A percentile compares a stretch with the other conserved stretches of the same genome.
Evolutionary conservation across 2,888 invertebrate genomes (phyloP).

Genomic region (Nematopogon swammerdamellus): DNA sequence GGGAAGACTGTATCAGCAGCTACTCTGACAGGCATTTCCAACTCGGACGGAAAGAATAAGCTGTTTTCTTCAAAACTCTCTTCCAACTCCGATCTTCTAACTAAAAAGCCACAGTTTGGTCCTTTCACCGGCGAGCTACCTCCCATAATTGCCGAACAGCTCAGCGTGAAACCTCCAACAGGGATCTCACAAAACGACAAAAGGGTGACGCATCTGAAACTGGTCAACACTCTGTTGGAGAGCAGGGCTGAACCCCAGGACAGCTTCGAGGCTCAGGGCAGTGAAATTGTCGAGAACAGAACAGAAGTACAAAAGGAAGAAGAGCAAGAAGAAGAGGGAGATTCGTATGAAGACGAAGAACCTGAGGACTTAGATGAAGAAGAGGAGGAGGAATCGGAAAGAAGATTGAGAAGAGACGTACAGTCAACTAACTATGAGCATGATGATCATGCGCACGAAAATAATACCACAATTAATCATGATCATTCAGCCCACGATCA

Average conservation of each 20-base stretch:
- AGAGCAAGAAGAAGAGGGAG: constrained; percentile 15
- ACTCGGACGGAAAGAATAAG: constrained; percentile 24
- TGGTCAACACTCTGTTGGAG: constrained; percentile 28
- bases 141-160: constrained; percentile 20
- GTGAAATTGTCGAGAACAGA: constrained; percentile 19
- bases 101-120: constrained; percentile 70
- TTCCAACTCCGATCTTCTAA: constrained; percentile 52
- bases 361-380: constrained; percentile 6
- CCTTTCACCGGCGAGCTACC: constrained; percentile 74
- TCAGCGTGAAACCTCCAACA: constrained; percentile 19
- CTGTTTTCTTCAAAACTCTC: constrained; percentile 42
- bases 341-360: constrained; percentile 7
- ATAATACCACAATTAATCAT: neutral
- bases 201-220: constrained; percentile 31
- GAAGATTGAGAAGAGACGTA: neutral
- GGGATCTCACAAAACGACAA: constrained; percentile 9
- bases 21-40: constrained; percentile 55
- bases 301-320: constrained; percentile 16
- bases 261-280: constrained; percentile 27
- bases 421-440: neutral
- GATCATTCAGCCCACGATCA: too few relatives aligned
- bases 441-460: neutral
- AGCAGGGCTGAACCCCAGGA: constrained; percentile 16
- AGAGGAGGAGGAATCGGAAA: constrained; percentile 19
- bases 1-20: constrained; percentile 70